These are phyloP conservation scores for Microctenopoma stevenorrisi DNA, from an alignment of 2,797 vertebrate species.

Conservation along the genomic window DNA sequence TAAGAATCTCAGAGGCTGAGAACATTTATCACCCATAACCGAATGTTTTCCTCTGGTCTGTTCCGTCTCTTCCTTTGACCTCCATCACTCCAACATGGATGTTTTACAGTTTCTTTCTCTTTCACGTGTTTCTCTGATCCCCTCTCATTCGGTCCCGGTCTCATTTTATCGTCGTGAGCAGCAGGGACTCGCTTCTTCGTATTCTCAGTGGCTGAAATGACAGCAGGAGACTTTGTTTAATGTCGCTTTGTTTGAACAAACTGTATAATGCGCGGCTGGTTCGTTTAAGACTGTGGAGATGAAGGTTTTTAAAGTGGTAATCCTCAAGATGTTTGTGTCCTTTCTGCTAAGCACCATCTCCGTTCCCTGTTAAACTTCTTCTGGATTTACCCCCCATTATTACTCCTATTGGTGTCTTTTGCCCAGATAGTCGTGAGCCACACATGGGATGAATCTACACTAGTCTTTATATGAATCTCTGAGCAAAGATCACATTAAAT, in stretches of 20 bases:
- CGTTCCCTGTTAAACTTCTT: conserved; percentile 9
- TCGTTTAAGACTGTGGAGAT: conserved; percentile 32
- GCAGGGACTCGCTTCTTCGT: conserved; percentile 22
- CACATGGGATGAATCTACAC: too few species aligned
- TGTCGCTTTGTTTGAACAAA: conserved; percentile 32
- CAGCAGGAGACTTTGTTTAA: conserved; percentile 20
- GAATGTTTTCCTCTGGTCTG: too few species aligned
- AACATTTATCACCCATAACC: too few species aligned
- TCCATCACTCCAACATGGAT: too few species aligned
- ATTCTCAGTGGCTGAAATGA: conserved; percentile 13
- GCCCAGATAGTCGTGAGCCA: too few species aligned
- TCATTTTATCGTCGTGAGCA: neutral
- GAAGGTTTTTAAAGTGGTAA: conserved; percentile 26
- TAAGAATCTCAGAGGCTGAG: too few species aligned
- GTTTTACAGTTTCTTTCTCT: too few species aligned
- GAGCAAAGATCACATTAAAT: too few species aligned
- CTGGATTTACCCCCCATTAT: neutral
- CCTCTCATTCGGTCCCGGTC: too few species aligned
- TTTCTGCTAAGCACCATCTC: neutral
- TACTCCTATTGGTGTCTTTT: neutral
- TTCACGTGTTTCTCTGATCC: too few species aligned
- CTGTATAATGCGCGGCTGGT: conserved; percentile 17
- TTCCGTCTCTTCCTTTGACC: too few species aligned
- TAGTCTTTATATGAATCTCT: too few species aligned
- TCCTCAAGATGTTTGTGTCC: conserved; percentile 17